A percentile compares a stretch with the other conserved stretches of the same genome.
These are phyloP conservation scores for Pseudomugil tenellus DNA, from an alignment of 2,797 vertebrate genomes.

Conservation along the genomic window DNA sequence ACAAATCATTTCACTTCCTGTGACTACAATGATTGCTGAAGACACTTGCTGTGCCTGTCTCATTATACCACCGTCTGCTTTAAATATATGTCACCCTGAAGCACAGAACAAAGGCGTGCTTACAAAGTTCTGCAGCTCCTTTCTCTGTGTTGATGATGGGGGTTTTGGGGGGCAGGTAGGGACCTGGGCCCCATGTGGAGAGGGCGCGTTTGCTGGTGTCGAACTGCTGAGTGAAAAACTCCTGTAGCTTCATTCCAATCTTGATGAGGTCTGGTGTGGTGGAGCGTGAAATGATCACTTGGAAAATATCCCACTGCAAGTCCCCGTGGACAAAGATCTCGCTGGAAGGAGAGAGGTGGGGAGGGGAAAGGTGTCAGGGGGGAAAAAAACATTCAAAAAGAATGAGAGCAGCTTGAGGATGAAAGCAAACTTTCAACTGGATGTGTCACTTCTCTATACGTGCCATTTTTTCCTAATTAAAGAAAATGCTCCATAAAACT, in stretches of 20 bases:
- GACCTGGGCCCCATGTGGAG: slow-evolving; percentile 97
- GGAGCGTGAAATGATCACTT: slow-evolving; percentile 99
- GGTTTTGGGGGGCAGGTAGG: slow-evolving; percentile 93
- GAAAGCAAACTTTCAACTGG: not conserved
- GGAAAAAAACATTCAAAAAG: slow-evolving; percentile 3
- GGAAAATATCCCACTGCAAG: slow-evolving; percentile 99
- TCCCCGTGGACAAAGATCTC: slow-evolving; percentile 98
- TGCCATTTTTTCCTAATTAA: not conserved
- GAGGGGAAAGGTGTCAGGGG: not conserved
- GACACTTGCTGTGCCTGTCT: slow-evolving; percentile 17
- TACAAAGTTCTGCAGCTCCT: slow-evolving; percentile 90
- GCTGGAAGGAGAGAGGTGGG: slow-evolving; percentile 69
- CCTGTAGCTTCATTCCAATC: slow-evolving; percentile 99
- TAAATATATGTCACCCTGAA: slow-evolving; percentile 13
- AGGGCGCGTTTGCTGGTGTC: slow-evolving; percentile 98
- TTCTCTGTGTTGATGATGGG: slow-evolving; percentile 88
- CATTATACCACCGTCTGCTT: slow-evolving; percentile 19
- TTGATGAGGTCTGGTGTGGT: slow-evolving; percentile 99
- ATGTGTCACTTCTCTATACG: not conserved
- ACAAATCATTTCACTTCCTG: slow-evolving; percentile 46
- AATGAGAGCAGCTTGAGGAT: not conserved
- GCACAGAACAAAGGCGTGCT: slow-evolving; percentile 54
- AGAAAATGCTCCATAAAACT: not conserved
- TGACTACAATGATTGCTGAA: slow-evolving; percentile 9
- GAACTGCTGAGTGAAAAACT: slow-evolving; percentile 99